Evolutionary conservation across 2,888 invertebrate species (phyloP).

Genomic region (Penaeus monodon): DNA sequence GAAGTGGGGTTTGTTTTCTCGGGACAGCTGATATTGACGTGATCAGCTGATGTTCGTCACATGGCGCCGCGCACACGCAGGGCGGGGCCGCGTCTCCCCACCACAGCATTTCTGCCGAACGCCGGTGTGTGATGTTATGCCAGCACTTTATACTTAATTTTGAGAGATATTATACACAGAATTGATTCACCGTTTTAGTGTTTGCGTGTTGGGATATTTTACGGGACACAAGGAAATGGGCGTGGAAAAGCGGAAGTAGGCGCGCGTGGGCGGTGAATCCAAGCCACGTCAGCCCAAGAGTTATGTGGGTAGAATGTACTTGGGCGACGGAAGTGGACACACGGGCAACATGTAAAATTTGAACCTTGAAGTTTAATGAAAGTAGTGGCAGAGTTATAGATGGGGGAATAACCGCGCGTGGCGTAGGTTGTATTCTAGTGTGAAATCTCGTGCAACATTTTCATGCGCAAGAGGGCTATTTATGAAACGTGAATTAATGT

Average conservation of each 20-base stretch:
- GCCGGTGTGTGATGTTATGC: background rate
- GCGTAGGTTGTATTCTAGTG: too few species aligned
- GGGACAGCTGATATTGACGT: constrained; percentile 62
- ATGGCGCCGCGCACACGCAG: constrained; percentile 42
- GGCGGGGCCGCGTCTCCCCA: constrained; percentile 39
- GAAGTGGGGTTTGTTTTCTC: constrained; percentile 52
- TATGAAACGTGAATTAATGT: too few species aligned
- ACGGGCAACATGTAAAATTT: too few species aligned
- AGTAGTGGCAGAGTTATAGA: too few species aligned
- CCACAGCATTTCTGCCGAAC: background rate
- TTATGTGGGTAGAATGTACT: background rate
- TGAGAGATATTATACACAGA: too few species aligned
- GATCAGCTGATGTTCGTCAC: constrained; percentile 61
- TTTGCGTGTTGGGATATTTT: too few species aligned
- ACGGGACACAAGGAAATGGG: too few species aligned
- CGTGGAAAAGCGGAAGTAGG: constrained; percentile 9
- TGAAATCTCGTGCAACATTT: too few species aligned
- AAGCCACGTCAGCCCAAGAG: constrained; percentile 21
- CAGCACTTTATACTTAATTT: background rate
- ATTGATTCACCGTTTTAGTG: too few species aligned
- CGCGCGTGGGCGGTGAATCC: constrained; percentile 13
- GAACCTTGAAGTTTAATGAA: too few species aligned
- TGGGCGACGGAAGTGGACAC: background rate
- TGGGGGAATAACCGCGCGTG: too few species aligned
- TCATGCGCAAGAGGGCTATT: too few species aligned